These are phyloP conservation scores for Hoplodrina blanda DNA, from an alignment of 2,888 invertebrate species.

Conservation along the genomic window DNA sequence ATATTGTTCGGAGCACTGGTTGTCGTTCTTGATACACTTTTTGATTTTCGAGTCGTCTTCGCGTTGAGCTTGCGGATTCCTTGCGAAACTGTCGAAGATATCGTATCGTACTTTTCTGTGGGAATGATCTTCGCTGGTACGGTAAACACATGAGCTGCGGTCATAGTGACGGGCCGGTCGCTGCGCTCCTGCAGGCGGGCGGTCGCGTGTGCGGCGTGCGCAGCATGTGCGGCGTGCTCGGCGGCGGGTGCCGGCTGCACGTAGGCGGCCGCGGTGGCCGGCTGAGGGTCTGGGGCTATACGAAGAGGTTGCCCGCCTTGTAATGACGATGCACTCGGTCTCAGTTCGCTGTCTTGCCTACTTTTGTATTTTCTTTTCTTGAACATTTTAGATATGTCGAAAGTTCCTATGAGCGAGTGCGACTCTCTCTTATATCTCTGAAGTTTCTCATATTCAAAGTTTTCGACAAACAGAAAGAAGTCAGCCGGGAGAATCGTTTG, in stretches of 20 bases:
- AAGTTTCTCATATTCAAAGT: slow-evolving; percentile 16
- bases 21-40: slow-evolving; percentile 43
- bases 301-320: slow-evolving; percentile 41
- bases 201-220: neutral
- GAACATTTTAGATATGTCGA: slow-evolving; percentile 81
- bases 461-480: slow-evolving; percentile 31
- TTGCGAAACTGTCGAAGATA: neutral
- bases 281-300: too few relatives aligned
- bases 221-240: neutral
- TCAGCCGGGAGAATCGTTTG: slow-evolving; percentile 1
- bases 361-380: slow-evolving; percentile 71
- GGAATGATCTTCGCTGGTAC: slow-evolving; percentile 48
- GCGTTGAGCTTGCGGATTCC: slow-evolving; percentile 26
- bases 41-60: slow-evolving; percentile 59
- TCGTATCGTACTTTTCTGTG: slow-evolving; percentile 37
- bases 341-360: slow-evolving; percentile 49
- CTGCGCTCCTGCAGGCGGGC: neutral
- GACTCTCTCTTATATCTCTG: slow-evolving; percentile 68
- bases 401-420: slow-evolving; percentile 79
- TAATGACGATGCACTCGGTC: slow-evolving; percentile 72
- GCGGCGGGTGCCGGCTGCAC: neutral
- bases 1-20: slow-evolving; percentile 13
- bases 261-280: neutral
- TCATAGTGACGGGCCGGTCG: neutral
- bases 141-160: slow-evolving; percentile 23